These are phyloP conservation scores for Perithous albicinctus DNA, from an alignment of 2,888 invertebrate species.

Conservation along the genomic window DNA sequence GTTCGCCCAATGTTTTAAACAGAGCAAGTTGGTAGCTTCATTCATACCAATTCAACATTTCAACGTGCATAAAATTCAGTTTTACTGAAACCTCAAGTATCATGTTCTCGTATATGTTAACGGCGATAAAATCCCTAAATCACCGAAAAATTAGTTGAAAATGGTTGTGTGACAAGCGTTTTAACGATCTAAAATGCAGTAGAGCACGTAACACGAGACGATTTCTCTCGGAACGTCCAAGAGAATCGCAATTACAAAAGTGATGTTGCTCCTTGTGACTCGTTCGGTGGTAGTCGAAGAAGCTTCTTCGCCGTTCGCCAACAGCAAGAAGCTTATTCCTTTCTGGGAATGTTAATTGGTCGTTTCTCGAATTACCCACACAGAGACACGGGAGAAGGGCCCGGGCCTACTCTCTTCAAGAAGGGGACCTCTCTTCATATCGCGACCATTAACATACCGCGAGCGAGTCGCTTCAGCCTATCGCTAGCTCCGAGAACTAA, in stretches of 20 bases:
- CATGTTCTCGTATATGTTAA: neutral
- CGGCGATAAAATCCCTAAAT: slow-evolving; percentile 37
- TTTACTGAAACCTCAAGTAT: neutral
- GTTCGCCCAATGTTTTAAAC: too few relatives aligned
- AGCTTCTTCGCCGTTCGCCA: slow-evolving; percentile 51
- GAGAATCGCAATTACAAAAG: slow-evolving; percentile 55
- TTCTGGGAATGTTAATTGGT: slow-evolving; percentile 81
- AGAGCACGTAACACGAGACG: slow-evolving; percentile 35
- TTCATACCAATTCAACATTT: too few relatives aligned
- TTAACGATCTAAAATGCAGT: slow-evolving; percentile 31
- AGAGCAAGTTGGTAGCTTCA: too few relatives aligned
- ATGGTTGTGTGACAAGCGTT: slow-evolving; percentile 31
- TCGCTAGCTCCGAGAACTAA: slow-evolving; percentile 68
- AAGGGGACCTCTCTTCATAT: slow-evolving; percentile 71
- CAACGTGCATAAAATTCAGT: too few relatives aligned
- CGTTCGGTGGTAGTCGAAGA: slow-evolving; percentile 42
- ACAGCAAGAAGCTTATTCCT: slow-evolving; percentile 72
- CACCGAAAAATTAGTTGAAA: slow-evolving; percentile 49
- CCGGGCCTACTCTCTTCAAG: slow-evolving; percentile 54
- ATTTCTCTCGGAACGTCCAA: slow-evolving; percentile 16
- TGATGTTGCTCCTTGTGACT: slow-evolving; percentile 31
- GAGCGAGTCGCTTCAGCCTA: slow-evolving; percentile 64
- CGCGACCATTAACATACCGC: slow-evolving; percentile 80
- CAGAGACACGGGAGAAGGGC: slow-evolving; percentile 33
- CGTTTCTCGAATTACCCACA: slow-evolving; percentile 80